phyloP scores from a whole-genome alignment of 2,797 vertebrate genomes.

The Pangasius macronema region DNA sequence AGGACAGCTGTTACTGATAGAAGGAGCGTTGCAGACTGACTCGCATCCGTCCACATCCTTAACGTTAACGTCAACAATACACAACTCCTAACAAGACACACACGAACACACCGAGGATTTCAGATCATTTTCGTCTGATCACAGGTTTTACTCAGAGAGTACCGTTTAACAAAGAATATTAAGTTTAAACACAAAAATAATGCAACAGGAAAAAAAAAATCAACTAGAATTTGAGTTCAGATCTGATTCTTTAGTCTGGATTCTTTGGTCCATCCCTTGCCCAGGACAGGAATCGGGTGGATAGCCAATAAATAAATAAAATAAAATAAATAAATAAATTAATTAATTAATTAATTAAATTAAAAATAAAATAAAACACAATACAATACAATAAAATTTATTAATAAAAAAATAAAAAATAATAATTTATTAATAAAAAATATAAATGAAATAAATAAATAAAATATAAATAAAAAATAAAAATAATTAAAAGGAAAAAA shows the following conservation, averaged over 20 bases:
- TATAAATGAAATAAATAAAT: too few relatives aligned
- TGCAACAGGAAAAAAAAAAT: not conserved
- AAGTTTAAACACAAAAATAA: not conserved
- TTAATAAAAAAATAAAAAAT: too few relatives aligned
- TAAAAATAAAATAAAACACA: too few relatives aligned
- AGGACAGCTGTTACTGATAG: slow-evolving; percentile 19
- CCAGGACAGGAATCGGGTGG: not conserved
- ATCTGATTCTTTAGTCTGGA: not conserved
- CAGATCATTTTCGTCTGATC: not conserved
- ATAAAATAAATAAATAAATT: too few relatives aligned
- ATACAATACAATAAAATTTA: too few relatives aligned
- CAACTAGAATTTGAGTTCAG: not conserved
- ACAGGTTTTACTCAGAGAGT: not conserved
- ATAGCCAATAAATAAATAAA: not conserved
- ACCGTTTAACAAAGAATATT: not conserved
- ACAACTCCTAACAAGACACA: not conserved
- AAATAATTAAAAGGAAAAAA: not conserved
- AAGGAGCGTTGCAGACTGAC: not conserved
- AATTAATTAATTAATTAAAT: too few relatives aligned
- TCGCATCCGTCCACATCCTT: slow-evolving; percentile 19
- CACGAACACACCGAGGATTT: not conserved
- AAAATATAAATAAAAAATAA: not conserved
- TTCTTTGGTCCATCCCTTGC: too few relatives aligned
- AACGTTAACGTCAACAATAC: not conserved
- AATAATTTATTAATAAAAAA: too few relatives aligned